Conservation (phyloP, 1,140 invertebrate genomes). For the Hyles vespertilio region DNA sequence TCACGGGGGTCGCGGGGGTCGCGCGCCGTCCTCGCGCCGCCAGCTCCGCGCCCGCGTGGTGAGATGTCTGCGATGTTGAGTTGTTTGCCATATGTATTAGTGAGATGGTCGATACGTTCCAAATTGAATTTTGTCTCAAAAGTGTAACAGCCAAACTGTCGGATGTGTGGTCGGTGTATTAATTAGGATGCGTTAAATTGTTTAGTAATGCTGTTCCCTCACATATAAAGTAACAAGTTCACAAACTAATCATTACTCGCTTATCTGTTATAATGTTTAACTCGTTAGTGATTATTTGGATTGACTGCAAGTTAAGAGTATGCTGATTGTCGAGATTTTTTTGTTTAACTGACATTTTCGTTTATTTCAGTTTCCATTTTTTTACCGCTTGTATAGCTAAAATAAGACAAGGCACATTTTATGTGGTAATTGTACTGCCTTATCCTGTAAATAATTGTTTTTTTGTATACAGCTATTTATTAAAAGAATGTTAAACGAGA, state of each 20-base stretch:
- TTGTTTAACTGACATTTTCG: slow-evolving; percentile 53
- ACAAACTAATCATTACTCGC: slow-evolving; percentile 67
- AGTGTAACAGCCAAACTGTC: slow-evolving; percentile 33
- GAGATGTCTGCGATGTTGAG: slow-evolving; percentile 15
- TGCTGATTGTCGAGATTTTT: slow-evolving; percentile 40
- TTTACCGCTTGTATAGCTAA: slow-evolving; percentile 74
- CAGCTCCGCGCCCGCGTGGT: too few relatives aligned
- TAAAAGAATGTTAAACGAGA: slow-evolving; percentile 73
- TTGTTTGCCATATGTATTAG: slow-evolving; percentile 68
- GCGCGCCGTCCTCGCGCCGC: too few relatives aligned
- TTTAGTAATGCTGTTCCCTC: slow-evolving; percentile 35
- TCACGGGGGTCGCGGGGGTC: too few relatives aligned
- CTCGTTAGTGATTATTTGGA: slow-evolving; percentile 67
- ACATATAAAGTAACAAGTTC: slow-evolving; percentile 61
- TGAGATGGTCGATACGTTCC: slow-evolving; percentile 59
- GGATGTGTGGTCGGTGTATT: slow-evolving; percentile 22
- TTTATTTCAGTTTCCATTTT: slow-evolving; percentile 57
- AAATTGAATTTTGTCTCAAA: slow-evolving; percentile 42
- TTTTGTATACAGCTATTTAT: slow-evolving; percentile 76
- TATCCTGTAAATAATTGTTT: slow-evolving; percentile 75
- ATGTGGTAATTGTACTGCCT: slow-evolving; percentile 72
- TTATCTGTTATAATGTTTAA: slow-evolving; percentile 68
- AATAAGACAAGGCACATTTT: slow-evolving; percentile 67
- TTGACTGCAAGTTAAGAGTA: slow-evolving; percentile 60
- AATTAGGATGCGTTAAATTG: slow-evolving; percentile 27